A percentile compares a stretch with the other conserved stretches of the same genome.
phyloP scores from a whole-genome alignment of 2,888 invertebrate genomes.

The Tolmerus cingulatus region DNA sequence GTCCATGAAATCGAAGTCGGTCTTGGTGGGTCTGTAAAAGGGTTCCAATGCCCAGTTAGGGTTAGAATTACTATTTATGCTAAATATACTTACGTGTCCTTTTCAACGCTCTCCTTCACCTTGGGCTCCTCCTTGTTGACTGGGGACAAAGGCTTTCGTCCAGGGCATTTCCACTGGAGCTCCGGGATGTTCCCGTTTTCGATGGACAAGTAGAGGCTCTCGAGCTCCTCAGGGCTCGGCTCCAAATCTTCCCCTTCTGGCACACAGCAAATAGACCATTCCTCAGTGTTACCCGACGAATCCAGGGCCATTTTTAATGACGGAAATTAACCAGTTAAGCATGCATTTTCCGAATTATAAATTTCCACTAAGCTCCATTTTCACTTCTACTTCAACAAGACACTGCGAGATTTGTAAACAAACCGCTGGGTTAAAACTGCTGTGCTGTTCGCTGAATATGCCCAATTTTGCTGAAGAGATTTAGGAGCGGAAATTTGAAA shows the following conservation, averaged over 20 bases:
- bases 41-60: too few relatives aligned
- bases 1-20: conserved; percentile 88
- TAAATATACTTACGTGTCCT: conserved; percentile 57
- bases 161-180: conserved; percentile 83
- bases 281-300: conserved; percentile 65
- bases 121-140: conserved; percentile 64
- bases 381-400: neutral
- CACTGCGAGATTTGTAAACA: neutral
- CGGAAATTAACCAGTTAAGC: neutral
- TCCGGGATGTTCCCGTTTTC: conserved; percentile 74
- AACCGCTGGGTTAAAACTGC: neutral
- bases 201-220: conserved; percentile 74
- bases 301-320: neutral
- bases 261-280: conserved; percentile 62
- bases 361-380: neutral
- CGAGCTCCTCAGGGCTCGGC: conserved; percentile 74
- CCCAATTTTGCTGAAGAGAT: too few relatives aligned
- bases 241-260: conserved; percentile 68
- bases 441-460: neutral
- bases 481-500: neutral
- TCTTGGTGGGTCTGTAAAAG: conserved; percentile 64
- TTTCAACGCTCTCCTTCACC: conserved; percentile 66
- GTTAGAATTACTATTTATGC: neutral
- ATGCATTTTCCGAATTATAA: neutral
- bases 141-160: conserved; percentile 78